A percentile compares a stretch with the other conserved stretches of the same genome.
phyloP scores from a whole-genome alignment of 2,113 vertebrate species.

The Mormyrus lacerda region DNA sequence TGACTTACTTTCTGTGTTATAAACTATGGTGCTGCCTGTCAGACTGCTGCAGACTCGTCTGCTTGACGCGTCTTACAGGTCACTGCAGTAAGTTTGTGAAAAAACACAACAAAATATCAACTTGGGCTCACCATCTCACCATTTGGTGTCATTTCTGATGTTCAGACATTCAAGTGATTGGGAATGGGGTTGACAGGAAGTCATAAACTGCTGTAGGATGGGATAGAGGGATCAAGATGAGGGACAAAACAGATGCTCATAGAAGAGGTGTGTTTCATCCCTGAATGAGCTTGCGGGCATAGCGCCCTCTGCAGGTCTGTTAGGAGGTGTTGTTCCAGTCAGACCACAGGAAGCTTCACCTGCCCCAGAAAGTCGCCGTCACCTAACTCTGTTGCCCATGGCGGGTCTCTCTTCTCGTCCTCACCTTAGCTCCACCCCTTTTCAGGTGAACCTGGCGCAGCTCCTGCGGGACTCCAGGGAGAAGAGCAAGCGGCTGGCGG shows the following conservation, averaged over 20 bases:
- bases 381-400: neutral
- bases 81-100: neutral
- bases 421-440: constrained; percentile 9
- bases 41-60: neutral
- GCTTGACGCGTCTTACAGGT: neutral
- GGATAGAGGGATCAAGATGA: neutral
- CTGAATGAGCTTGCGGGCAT: neutral
- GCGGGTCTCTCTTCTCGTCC: neutral
- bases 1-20: neutral
- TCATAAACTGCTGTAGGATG: neutral
- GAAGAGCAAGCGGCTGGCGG: constrained; percentile 72
- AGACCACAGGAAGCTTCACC: neutral
- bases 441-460: constrained; percentile 86
- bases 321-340: neutral
- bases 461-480: constrained; percentile 82
- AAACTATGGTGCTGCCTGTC: neutral
- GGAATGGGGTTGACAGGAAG: neutral
- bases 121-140: neutral
- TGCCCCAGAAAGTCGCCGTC: neutral
- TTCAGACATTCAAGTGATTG: neutral
- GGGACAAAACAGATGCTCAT: neutral
- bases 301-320: neutral
- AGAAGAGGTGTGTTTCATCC: neutral
- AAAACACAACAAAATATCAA: neutral
- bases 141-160: neutral